Conservation (phyloP, 2,888 invertebrate genomes). For the Mythimna impura region DNA sequence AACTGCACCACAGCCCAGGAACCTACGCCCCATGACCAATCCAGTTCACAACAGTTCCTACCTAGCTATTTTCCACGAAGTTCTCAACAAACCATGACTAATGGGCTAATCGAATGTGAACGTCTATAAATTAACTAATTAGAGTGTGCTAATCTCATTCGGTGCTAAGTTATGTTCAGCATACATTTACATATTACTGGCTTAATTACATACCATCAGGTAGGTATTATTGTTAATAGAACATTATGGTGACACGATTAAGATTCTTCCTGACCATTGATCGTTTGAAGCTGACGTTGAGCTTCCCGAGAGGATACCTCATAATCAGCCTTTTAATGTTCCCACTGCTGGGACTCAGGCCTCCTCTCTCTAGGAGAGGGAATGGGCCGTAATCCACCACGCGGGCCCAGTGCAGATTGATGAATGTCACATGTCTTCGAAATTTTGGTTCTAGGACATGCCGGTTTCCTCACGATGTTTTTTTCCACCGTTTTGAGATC, state of each 20-base stretch:
- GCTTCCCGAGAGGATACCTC: too few relatives aligned
- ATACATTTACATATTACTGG: conserved; percentile 4
- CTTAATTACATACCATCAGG: conserved; percentile 7
- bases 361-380: too few relatives aligned
- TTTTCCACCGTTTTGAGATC: too few relatives aligned
- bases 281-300: not conserved
- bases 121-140: conserved; percentile 34
- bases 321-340: too few relatives aligned
- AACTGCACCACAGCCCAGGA: too few relatives aligned
- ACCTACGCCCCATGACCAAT: too few relatives aligned
- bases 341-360: too few relatives aligned
- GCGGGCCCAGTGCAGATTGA: too few relatives aligned
- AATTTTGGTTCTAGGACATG: too few relatives aligned
- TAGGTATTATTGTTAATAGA: conserved; percentile 3
- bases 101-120: conserved; percentile 14
- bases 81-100: not conserved
- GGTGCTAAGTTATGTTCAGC: conserved; percentile 16
- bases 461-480: too few relatives aligned
- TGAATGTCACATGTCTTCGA: too few relatives aligned
- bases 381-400: too few relatives aligned
- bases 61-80: not conserved
- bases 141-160: conserved; percentile 30
- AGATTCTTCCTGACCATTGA: not conserved
- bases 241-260: not conserved
- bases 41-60: not conserved